Conservation (phyloP, 1,140 invertebrate species). For the Pachyrhynchus sulphureomaculatus region DNA sequence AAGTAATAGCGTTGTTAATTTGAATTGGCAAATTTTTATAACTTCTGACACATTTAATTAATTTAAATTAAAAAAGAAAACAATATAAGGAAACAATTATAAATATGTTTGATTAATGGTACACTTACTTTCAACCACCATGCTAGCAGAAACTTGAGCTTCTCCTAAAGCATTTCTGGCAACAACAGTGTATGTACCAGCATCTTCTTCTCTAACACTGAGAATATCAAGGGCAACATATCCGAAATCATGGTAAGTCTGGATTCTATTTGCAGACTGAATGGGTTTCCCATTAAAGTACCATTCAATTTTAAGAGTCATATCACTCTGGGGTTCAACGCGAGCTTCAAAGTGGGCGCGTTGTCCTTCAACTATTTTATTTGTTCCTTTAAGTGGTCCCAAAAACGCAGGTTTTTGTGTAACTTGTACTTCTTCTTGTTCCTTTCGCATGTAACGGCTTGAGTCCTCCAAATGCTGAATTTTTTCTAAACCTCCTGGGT, state of each 20-base stretch:
- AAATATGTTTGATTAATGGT: no score
- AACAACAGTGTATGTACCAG: slow-evolving; percentile 84
- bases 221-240: slow-evolving; percentile 93
- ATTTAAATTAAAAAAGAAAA: no score
- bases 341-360: slow-evolving; percentile 94
- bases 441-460: slow-evolving; percentile 63
- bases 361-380: slow-evolving; percentile 93
- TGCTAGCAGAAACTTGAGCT: slow-evolving; percentile 75
- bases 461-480: slow-evolving; percentile 87
- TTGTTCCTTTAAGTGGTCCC: slow-evolving; percentile 84
- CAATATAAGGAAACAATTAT: no score
- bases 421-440: slow-evolving; percentile 72
- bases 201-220: slow-evolving; percentile 81
- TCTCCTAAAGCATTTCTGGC: slow-evolving; percentile 86
- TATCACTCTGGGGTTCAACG: slow-evolving; percentile 89
- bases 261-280: slow-evolving; percentile 80
- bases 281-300: slow-evolving; percentile 86
- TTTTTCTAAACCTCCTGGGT: slow-evolving; percentile 83
- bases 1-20: no score
- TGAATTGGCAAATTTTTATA: no score
- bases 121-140: slow-evolving; percentile 84
- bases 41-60: no score
- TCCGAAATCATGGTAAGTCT: slow-evolving; percentile 93
- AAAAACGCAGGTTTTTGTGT: slow-evolving; percentile 82
- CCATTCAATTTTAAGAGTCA: slow-evolving; percentile 87